Evolutionary conservation across 2,113 vertebrate species (phyloP).

Genomic region (Chionodraco myersi): DNA sequence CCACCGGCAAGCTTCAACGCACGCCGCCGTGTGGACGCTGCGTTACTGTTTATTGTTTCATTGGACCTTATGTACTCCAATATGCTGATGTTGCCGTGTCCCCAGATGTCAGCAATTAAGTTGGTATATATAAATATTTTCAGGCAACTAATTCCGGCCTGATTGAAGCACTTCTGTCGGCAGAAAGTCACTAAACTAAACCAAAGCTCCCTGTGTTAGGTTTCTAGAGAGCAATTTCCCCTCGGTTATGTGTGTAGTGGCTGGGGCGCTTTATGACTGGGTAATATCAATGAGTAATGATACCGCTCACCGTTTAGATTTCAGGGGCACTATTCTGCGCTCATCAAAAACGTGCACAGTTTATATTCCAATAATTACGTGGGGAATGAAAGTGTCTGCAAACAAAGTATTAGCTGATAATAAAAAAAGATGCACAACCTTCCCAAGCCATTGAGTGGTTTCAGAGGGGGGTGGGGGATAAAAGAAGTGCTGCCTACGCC

Average conservation of each 20-base stretch:
- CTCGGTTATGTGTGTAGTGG: slow-evolving; percentile 12
- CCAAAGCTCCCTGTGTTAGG: slow-evolving; percentile 11
- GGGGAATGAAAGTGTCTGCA: slow-evolving; percentile 59
- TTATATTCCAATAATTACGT: slow-evolving; percentile 54
- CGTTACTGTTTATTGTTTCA: no score
- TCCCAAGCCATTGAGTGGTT: slow-evolving; percentile 31
- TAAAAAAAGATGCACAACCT: slow-evolving; percentile 55
- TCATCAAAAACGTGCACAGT: slow-evolving; percentile 43
- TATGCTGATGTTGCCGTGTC: background rate
- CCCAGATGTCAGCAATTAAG: slow-evolving; percentile 18
- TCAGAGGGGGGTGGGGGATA: slow-evolving; percentile 27
- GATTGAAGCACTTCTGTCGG: slow-evolving; percentile 8
- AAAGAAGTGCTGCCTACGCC: slow-evolving; percentile 5
- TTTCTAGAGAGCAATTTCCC: slow-evolving; percentile 30
- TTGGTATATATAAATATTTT: slow-evolving; percentile 12
- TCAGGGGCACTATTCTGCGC: slow-evolving; percentile 10
- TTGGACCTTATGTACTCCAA: background rate
- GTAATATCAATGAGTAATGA: slow-evolving; percentile 63
- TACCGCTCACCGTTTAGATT: slow-evolving; percentile 26
- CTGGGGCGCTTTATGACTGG: slow-evolving; percentile 28
- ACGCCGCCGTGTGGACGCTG: no score
- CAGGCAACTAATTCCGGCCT: slow-evolving; percentile 10
- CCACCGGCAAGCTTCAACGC: no score
- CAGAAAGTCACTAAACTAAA: background rate
- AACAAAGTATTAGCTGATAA: slow-evolving; percentile 56